Conservation (phyloP, 2,888 invertebrate genomes). For the Phanerotoma sp. region DNA sequence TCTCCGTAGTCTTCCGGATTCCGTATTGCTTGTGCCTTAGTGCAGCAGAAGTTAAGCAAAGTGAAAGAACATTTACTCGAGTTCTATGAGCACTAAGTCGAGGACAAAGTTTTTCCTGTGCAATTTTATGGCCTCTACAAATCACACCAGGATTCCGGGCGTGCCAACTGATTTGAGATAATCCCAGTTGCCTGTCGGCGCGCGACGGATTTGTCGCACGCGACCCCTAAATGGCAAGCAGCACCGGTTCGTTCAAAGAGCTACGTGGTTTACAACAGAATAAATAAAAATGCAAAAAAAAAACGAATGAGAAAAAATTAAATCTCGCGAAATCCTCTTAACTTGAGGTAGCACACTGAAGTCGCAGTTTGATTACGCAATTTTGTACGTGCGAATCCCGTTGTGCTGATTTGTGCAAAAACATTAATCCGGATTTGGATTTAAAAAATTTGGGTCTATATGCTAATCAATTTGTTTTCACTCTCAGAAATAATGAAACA, state of each 20-base stretch:
- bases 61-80: too few relatives aligned
- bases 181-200: conserved; percentile 39
- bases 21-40: too few relatives aligned
- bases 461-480: too few relatives aligned
- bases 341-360: too few relatives aligned
- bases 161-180: conserved; percentile 52
- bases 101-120: conserved; percentile 15
- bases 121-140: conserved; percentile 48
- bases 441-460: too few relatives aligned
- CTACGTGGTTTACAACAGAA: conserved; percentile 18
- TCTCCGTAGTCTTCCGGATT: conserved; percentile 15
- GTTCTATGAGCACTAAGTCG: not conserved
- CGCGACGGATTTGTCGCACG: conserved; percentile 51
- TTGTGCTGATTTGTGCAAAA: too few relatives aligned
- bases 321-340: conserved; percentile 28
- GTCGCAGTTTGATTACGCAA: too few relatives aligned
- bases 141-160: conserved; percentile 53
- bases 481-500: too few relatives aligned
- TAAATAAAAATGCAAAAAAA: too few relatives aligned
- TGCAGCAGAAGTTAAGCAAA: too few relatives aligned
- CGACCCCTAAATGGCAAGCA: conserved; percentile 49
- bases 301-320: conserved; percentile 31
- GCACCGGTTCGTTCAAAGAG: conserved; percentile 19
- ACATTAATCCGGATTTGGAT: too few relatives aligned
- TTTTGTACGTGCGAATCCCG: too few relatives aligned